phyloP scores from a whole-genome alignment of 1,140 invertebrate species.

The Euschistus heros region DNA sequence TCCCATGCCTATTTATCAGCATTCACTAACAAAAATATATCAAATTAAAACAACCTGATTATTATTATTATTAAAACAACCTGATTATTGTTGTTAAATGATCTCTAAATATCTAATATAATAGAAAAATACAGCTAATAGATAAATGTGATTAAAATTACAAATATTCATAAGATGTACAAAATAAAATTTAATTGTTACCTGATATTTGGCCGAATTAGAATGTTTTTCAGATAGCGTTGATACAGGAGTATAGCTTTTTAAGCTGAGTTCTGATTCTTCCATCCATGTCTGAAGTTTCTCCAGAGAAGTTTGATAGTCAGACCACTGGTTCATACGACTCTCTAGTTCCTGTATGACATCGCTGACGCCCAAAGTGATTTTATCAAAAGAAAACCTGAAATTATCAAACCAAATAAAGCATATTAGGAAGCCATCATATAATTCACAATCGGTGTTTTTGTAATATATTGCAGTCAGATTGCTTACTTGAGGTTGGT shows the following conservation, averaged over 20 bases:
- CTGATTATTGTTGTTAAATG: neutral
- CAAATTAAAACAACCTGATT: too few relatives aligned
- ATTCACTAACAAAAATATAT: neutral
- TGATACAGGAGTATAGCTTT: constrained; percentile 73
- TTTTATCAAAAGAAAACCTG: constrained; percentile 70
- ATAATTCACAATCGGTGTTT: neutral
- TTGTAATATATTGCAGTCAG: neutral
- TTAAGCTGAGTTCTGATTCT: constrained; percentile 75
- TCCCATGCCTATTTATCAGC: neutral
- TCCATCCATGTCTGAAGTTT: constrained; percentile 69
- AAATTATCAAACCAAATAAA: constrained; percentile 9
- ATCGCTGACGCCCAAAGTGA: constrained; percentile 60
- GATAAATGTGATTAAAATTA: neutral
- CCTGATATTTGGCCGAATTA: constrained; percentile 81
- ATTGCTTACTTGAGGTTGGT: constrained; percentile 50
- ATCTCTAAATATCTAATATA: neutral
- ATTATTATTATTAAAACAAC: neutral
- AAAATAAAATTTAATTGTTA: constrained; percentile 33
- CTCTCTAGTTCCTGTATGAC: constrained; percentile 68
- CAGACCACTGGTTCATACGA: constrained; percentile 77
- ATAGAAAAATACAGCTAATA: neutral
- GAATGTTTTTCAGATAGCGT: constrained; percentile 84
- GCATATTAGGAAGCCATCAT: neutral
- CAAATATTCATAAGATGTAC: neutral
- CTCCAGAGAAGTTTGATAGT: constrained; percentile 80